Evolutionary conservation across 92 coral and sea anemone genomes (phyloP).

Genomic region (Siderastrea siderea): DNA sequence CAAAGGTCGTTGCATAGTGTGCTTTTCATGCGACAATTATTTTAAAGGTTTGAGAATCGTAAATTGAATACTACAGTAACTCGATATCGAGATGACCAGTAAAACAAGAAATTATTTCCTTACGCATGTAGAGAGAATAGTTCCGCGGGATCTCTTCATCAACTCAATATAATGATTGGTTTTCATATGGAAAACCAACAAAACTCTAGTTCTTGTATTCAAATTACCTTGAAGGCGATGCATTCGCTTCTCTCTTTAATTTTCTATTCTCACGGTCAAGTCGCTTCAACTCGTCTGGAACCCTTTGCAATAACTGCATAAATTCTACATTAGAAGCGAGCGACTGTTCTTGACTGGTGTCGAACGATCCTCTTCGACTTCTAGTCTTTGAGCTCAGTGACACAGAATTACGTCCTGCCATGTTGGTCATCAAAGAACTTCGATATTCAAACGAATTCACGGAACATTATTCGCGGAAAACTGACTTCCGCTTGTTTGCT

Average conservation of each 20-base stretch:
- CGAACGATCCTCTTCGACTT: background rate
- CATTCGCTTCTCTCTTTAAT: background rate
- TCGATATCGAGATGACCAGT: too few species aligned
- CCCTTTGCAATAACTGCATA: background rate
- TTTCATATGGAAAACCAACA: too few species aligned
- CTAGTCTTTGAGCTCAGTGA: background rate
- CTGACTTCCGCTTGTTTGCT: slow-evolving; percentile 7
- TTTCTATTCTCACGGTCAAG: background rate
- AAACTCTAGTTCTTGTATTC: too few species aligned
- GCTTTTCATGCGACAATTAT: too few species aligned
- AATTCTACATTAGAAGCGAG: slow-evolving; percentile 2
- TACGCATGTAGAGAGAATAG: too few species aligned
- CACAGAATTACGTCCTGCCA: background rate
- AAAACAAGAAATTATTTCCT: too few species aligned
- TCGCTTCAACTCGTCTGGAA: slow-evolving; percentile 1
- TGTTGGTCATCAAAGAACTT: background rate
- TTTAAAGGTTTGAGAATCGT: too few species aligned
- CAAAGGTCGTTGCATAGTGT: too few species aligned
- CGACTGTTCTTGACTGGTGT: background rate
- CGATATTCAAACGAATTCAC: background rate
- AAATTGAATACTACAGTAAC: too few species aligned
- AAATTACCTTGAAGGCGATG: background rate
- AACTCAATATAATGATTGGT: background rate
- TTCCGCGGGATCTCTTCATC: background rate
- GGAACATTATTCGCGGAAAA: slow-evolving; percentile 1